These are phyloP conservation scores for Arvicanthis niloticus DNA, from an alignment of 2,113 vertebrate species.

Conservation along the genomic window DNA sequence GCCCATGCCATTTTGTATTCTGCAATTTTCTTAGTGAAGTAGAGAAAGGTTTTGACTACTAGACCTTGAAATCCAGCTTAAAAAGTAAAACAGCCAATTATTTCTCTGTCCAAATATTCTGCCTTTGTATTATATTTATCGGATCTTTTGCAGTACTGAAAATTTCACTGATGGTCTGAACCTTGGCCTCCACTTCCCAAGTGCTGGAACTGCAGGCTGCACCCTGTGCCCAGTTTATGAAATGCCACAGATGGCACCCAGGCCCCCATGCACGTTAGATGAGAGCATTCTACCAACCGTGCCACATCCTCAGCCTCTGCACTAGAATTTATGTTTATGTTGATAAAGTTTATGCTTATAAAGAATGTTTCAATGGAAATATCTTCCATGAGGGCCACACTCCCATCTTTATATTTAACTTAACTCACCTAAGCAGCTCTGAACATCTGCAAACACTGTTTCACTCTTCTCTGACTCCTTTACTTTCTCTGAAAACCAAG, in stretches of 20 bases:
- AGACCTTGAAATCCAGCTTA: neutral
- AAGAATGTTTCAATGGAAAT: neutral
- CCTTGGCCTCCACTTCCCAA: neutral
- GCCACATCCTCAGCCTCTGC: too few relatives aligned
- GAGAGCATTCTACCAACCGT: neutral
- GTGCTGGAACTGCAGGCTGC: neutral
- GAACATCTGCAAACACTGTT: neutral
- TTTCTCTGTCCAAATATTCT: neutral
- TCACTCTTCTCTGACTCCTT: neutral
- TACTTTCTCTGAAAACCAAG: conserved; percentile 46
- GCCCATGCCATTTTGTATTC: neutral
- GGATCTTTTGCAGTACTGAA: neutral
- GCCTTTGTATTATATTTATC: neutral
- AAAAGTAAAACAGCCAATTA: neutral
- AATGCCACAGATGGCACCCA: neutral
- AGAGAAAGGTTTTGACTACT: neutral
- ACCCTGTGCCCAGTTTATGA: neutral
- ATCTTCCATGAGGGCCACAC: neutral
- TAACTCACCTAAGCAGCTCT: neutral
- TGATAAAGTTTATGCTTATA: neutral
- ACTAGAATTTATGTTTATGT: neutral
- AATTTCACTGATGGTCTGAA: neutral
- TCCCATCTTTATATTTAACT: neutral
- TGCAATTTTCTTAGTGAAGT: neutral
- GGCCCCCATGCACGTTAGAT: neutral